Percentiles rank a stretch among this genome's conserved stretches.
phyloP scores from a whole-genome alignment of 1,140 invertebrate genomes.

The Eupristina koningsbergeri region DNA sequence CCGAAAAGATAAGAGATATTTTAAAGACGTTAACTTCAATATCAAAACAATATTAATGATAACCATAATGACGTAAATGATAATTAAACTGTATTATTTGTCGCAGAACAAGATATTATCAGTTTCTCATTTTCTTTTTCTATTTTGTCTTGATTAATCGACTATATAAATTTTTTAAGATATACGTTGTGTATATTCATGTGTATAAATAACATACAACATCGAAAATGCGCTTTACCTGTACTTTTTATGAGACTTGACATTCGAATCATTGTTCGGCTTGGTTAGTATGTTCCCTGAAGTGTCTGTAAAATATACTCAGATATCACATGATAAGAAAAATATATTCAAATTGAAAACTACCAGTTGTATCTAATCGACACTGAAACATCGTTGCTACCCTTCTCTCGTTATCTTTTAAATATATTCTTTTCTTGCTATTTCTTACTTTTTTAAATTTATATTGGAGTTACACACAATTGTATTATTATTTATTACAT shows the following conservation, averaged over 20 bases:
- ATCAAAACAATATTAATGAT: too few relatives aligned
- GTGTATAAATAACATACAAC: background rate
- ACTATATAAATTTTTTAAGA: too few relatives aligned
- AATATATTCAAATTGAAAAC: background rate
- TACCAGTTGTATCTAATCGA: background rate
- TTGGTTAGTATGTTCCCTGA: background rate
- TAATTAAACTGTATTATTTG: too few relatives aligned
- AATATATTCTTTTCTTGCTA: conserved; percentile 25
- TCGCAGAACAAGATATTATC: too few relatives aligned
- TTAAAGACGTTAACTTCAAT: too few relatives aligned
- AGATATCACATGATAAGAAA: background rate
- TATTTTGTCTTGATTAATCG: too few relatives aligned
- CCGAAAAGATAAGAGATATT: too few relatives aligned
- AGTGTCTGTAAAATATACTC: conserved; percentile 3
- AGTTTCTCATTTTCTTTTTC: too few relatives aligned
- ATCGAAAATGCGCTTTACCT: conserved; percentile 32
- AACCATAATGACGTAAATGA: too few relatives aligned
- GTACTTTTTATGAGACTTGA: too few relatives aligned
- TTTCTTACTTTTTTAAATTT: background rate
- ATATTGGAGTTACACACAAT: background rate
- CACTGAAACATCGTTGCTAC: background rate
- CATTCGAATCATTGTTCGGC: too few relatives aligned
- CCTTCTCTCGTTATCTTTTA: background rate
- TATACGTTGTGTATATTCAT: background rate
- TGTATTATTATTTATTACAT: background rate